Evolutionary conservation across 1,140 invertebrate species (phyloP), one percentile per base, ranked within the genome.

Genomic region (Pogonognathellus flavescens): DNA sequence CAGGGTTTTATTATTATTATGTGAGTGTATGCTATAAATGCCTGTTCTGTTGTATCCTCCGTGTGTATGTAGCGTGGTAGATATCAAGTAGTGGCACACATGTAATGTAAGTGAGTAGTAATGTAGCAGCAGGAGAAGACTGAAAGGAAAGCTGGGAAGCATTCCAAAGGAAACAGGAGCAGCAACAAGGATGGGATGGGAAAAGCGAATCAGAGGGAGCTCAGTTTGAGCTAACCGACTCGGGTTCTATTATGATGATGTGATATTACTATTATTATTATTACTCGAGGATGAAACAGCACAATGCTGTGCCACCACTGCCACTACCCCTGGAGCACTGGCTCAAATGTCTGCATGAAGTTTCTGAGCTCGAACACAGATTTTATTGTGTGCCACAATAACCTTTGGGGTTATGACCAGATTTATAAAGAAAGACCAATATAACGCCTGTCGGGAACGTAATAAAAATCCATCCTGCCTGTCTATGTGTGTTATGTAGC

Each of bases 341-440:
- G 41, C 70, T 76, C 70, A 76, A 76, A 76, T 76, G 70, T 76
- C 70, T 76, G 70, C 70, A 76, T 76, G 70, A 25, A 76, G 70
- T 76, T 31, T 76, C 70, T 16, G 7, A 50, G 70, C 70, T 76
- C 31, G 70, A 76, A 76, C 70, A 76, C 70, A 76, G 70, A 76
- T 76, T 76, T 76, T 76, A 76, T 76, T 76, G 70, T 76, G 70
- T 76, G 70, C 70, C 70, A 76, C 70, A 76, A 76, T 76, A 76
- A 76, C 70, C 70, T 76, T 76, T 76, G 70, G 70, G 70, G 70
- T 76, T 76, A 76, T 76, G 70, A 76, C 70, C 70, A 76, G 70
- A 76, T 76, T 76, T 76, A 76, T 76, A 76, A 76, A 50, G 70
- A 76, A 41, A 76, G 70, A 31, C 70, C 70, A 76, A 76, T 76